Conservation (phyloP, 2,797 vertebrate genomes). For the Cossypha niveicapilla region DNA sequence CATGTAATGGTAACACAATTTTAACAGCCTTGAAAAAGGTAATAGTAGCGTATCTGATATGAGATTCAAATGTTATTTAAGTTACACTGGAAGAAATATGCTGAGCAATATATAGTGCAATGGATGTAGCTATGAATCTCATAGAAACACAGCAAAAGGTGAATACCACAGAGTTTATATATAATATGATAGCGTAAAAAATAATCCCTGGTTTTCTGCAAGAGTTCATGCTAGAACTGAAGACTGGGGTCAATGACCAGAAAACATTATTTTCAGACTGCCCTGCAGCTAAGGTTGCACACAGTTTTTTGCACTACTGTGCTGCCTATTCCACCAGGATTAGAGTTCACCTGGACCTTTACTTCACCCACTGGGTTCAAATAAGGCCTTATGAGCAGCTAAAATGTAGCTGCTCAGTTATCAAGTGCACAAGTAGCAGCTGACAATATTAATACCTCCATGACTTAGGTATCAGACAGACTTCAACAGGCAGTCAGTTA, state of each 20-base stretch:
- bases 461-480: neutral
- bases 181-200: neutral
- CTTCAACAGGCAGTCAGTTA: neutral
- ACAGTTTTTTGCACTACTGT: neutral
- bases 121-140: neutral
- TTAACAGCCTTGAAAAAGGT: conserved; percentile 20
- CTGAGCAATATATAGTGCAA: neutral
- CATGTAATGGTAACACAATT: neutral
- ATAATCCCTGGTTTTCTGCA: neutral
- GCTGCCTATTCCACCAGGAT: neutral
- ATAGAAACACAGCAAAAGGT: neutral
- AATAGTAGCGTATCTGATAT: neutral
- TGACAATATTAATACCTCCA: neutral
- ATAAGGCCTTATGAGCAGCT: neutral
- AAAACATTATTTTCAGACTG: neutral
- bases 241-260: neutral
- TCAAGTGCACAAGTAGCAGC: neutral
- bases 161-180: neutral
- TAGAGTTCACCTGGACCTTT: neutral
- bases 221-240: neutral
- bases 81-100: neutral
- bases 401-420: neutral
- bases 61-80: conserved; percentile 14
- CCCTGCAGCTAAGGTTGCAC: neutral
- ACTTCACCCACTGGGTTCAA: neutral